Percentiles rank a stretch among this genome's conserved stretches.
Conservation (phyloP, 2,797 vertebrate genomes). For the Acestrorhynchus altus region DNA sequence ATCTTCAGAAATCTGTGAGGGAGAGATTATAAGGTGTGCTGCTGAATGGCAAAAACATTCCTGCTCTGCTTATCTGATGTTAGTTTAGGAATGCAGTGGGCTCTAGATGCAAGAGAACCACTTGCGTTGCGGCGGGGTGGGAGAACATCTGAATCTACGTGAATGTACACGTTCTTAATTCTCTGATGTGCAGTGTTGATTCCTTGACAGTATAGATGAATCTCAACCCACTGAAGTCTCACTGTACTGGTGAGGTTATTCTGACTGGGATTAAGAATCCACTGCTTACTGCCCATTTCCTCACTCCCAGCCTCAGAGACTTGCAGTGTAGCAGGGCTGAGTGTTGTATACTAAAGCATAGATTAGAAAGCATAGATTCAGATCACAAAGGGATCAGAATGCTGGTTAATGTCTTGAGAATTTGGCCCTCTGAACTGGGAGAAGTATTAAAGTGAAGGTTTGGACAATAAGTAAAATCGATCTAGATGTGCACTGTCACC, state of each 20-base stretch:
- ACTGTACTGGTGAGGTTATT: background rate
- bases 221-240: background rate
- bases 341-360: background rate
- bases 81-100: conserved; percentile 23
- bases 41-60: conserved; percentile 5
- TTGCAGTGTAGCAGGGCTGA: too few species aligned
- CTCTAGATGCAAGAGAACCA: background rate
- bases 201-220: background rate
- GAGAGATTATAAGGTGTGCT: background rate
- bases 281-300: background rate
- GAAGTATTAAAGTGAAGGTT: too few species aligned
- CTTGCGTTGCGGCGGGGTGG: background rate
- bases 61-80: conserved; percentile 17
- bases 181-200: background rate
- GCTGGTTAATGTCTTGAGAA: too few species aligned
- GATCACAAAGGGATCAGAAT: too few species aligned
- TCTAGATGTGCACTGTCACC: too few species aligned
- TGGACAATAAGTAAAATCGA: too few species aligned
- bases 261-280: background rate
- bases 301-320: background rate
- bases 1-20: background rate
- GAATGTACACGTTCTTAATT: background rate
- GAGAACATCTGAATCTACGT: background rate
- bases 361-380: too few species aligned
- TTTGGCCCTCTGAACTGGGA: too few species aligned